These are phyloP conservation scores for Caenorhabditis remanei DNA, from an alignment of 1,140 invertebrate species.

Conservation along the genomic window DNA sequence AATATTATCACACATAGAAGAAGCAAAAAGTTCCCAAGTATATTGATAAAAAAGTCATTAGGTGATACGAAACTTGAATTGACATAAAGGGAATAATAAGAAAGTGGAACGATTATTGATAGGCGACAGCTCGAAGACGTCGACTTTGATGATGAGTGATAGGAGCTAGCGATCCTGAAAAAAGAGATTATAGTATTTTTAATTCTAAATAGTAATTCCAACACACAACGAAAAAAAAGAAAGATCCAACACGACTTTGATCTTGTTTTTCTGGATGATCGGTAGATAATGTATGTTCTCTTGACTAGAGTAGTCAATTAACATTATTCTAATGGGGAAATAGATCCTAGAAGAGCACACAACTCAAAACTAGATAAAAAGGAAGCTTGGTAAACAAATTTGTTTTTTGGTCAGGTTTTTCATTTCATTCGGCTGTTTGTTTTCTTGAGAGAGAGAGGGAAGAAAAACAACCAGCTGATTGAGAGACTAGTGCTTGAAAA, in stretches of 20 bases:
- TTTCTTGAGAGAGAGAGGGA: background rate
- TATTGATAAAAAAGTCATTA: slow-evolving; percentile 54
- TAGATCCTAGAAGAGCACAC: background rate
- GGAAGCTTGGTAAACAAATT: background rate
- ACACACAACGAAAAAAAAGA: background rate
- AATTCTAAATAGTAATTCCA: background rate
- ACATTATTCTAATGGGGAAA: background rate
- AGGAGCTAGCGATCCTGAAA: slow-evolving; percentile 36
- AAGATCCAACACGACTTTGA: too few relatives aligned
- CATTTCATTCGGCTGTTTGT: background rate
- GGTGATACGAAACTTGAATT: slow-evolving; percentile 8
- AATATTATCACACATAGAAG: slow-evolving; percentile 48
- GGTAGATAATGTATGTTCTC: too few relatives aligned
- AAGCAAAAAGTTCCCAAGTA: slow-evolving; percentile 34
- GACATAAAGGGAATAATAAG: background rate
- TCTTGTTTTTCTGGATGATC: too few relatives aligned
- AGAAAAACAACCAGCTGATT: background rate
- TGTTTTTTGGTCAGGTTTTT: slow-evolving; percentile 16
- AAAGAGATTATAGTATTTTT: background rate
- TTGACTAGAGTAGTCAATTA: too few relatives aligned
- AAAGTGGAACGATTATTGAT: background rate
- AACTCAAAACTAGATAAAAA: background rate
- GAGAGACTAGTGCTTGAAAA: background rate
- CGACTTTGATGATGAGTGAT: background rate
- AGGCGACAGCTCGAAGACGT: background rate